These are phyloP conservation scores for Channa striata DNA, from an alignment of 2,797 vertebrate genomes.

Conservation along the genomic window DNA sequence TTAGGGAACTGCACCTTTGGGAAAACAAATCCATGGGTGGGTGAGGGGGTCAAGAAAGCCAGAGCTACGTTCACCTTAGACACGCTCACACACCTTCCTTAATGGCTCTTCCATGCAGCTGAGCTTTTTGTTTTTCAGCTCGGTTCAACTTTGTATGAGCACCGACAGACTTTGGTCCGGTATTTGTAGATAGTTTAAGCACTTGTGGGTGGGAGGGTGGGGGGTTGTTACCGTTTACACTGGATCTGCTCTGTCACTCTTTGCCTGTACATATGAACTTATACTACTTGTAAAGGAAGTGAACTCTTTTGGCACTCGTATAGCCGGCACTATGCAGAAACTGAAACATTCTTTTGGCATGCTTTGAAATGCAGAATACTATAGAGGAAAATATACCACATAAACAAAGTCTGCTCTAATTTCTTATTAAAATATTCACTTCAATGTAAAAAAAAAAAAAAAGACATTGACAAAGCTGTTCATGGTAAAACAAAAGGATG, in stretches of 20 bases:
- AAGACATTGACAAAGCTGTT: constrained; percentile 59
- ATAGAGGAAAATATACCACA: constrained; percentile 80
- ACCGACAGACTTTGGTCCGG: constrained; percentile 51
- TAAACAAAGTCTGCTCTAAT: constrained; percentile 72
- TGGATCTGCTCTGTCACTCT: constrained; percentile 77
- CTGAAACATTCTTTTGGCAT: constrained; percentile 84
- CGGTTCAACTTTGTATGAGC: constrained; percentile 65
- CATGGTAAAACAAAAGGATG: constrained; percentile 45
- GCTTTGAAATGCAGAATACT: constrained; percentile 88
- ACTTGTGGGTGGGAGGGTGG: constrained; percentile 35
- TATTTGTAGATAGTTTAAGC: constrained; percentile 80
- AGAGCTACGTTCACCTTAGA: constrained; percentile 4
- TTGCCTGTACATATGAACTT: constrained; percentile 82
- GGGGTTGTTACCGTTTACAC: constrained; percentile 73
- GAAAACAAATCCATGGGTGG: constrained; percentile 6
- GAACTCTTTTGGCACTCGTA: constrained; percentile 80
- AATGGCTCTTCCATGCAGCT: constrained; percentile 65
- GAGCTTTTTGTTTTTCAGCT: constrained; percentile 68
- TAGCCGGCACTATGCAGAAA: constrained; percentile 90
- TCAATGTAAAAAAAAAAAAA: constrained; percentile 46
- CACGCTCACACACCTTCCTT: constrained; percentile 27
- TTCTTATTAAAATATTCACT: constrained; percentile 72
- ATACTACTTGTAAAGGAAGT: constrained; percentile 79
- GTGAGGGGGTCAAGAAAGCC: neutral
- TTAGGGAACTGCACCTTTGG: constrained; percentile 48